Evolutionary conservation across 2,113 vertebrate species (phyloP), one percentile per base, ranked within the genome.

Genomic region (Dromiciops gliroides): DNA sequence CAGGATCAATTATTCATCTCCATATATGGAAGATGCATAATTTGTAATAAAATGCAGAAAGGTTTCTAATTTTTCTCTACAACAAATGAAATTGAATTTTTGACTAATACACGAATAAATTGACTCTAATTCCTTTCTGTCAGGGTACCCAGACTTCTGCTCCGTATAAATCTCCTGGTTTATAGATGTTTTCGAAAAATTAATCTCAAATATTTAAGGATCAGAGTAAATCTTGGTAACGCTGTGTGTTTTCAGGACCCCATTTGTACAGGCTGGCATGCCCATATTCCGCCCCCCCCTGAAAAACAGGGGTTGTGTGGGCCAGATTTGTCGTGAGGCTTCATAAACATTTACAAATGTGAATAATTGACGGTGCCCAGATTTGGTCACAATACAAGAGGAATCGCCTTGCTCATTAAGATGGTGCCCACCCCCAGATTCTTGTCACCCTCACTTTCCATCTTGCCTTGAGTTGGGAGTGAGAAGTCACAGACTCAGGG

Each of bases 1-100:
- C 94, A 49, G 60, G 94, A 97, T 97, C 97, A 97, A 97, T 98
- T 97, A 98, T 98, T 98, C 95, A 98, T 96, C 93, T 95, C 95
- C 95, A 95, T 96, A 97, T 97, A 97, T 90, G 90, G 97, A 97
- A 92, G 95, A 97, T 88, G 91, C 91, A 93, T 95, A 96, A 97
- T 97, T 97, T 96, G 95, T 97, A 97, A 97, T 97, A 97, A 97
- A 97, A 96, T 51, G 53, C 50, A 92, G 93, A 96, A 97, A 93
- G 88, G 92, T 75, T 98, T 98, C 97, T 98, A 97, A 97, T 97
- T 98, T 98, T 96, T 96, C 93, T 89, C 50, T 96, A 94, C 96
- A 94, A 97, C 95, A 96, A 95, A 96, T 94, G 96, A 97, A 97
- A 97, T 96, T 89, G 97, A 97, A 91, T 94, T 97, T 97, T 97